Evolutionary conservation across 2,113 vertebrate species (phyloP), one percentile per base, ranked within the genome.

Genomic region (Archilochus colubris): DNA sequence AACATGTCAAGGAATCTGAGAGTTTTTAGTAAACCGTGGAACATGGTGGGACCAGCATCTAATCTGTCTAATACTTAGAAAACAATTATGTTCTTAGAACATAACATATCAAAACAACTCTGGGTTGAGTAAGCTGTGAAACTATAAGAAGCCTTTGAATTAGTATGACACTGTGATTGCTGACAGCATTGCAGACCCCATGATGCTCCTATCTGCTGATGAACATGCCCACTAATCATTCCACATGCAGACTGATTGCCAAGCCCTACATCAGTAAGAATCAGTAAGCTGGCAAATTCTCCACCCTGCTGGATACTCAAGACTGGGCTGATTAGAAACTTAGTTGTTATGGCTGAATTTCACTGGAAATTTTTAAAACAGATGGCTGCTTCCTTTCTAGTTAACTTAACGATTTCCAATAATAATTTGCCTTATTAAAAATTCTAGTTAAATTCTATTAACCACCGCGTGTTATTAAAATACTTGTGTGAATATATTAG

Each of bases 341-440:
- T 51, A 5, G 7, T 25, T 82, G 10, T 31, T 7, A 2, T 19
- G n/a, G 54, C 7, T 25, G 38, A 79, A 75, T 69, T 82, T 69
- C 63, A 74, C 59, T 38, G 38, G 11, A 38, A 15, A 48, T 48
- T 48, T 48, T 48, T 48, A 20, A 48, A 48, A 48, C 20, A 64
- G 12, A 33, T 31, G 6, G 12, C 6, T n/a, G 3, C 28, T 86
- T 83, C 27, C 11, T 62, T 73, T 82, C 62, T 22, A 93, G 74
- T 83, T 86, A 43, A 53, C 25, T 64, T 79, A 63, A 87, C 46
- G 19, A 86, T 81, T 86, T 93, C 18, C 36, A 78, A 12, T 64
- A 48, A 61, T 30, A 57, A 66, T 77, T 91, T 68, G 5, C 11
- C 33, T 27, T 81, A 46, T 36, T 58, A 58, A 78, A 87, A 86